Conservation (phyloP, 2,888 invertebrate species). For the Phaedon cochleariae region DNA sequence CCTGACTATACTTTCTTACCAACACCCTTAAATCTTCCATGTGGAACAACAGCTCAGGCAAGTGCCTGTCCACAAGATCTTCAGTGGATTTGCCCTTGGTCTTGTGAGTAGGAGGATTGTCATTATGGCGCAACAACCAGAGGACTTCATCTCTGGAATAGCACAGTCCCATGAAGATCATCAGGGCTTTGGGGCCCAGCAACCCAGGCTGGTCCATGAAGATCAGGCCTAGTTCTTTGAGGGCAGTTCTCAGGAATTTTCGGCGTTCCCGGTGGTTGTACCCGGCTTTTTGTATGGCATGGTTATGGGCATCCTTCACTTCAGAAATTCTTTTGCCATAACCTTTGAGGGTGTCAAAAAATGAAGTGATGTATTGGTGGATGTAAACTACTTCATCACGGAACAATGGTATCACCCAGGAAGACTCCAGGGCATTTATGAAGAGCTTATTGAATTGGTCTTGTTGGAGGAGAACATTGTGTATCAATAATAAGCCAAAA, state of each 20-base stretch:
- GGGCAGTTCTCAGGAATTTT: slow-evolving; percentile 93
- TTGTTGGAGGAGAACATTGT: slow-evolving; percentile 79
- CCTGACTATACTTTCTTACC: slow-evolving; percentile 88
- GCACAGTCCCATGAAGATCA: slow-evolving; percentile 95
- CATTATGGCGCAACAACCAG: slow-evolving; percentile 96
- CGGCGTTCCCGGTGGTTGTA: slow-evolving; percentile 93
- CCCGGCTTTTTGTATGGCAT: slow-evolving; percentile 90
- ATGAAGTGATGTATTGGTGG: slow-evolving; percentile 90
- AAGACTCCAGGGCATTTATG: slow-evolving; percentile 89
- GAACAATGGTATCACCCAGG: slow-evolving; percentile 94
- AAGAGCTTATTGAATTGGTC: slow-evolving; percentile 89
- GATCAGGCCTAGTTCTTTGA: slow-evolving; percentile 94
- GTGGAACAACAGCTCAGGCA: slow-evolving; percentile 96
- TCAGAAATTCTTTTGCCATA: slow-evolving; percentile 92
- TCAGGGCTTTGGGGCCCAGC: slow-evolving; percentile 94
- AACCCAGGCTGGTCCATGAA: slow-evolving; percentile 98
- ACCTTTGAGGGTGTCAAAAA: slow-evolving; percentile 95
- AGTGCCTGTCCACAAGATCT: slow-evolving; percentile 92
- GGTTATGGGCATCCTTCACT: slow-evolving; percentile 93
- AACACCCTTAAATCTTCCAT: slow-evolving; percentile 97
- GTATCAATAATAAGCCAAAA: slow-evolving; percentile 91
- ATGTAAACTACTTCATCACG: slow-evolving; percentile 97
- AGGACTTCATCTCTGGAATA: slow-evolving; percentile 96
- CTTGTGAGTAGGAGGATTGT: slow-evolving; percentile 90
- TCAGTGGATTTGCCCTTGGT: slow-evolving; percentile 86